These are phyloP conservation scores for Tragelaphus oryx DNA, from an alignment of 2,797 vertebrate species.

Conservation along the genomic window DNA sequence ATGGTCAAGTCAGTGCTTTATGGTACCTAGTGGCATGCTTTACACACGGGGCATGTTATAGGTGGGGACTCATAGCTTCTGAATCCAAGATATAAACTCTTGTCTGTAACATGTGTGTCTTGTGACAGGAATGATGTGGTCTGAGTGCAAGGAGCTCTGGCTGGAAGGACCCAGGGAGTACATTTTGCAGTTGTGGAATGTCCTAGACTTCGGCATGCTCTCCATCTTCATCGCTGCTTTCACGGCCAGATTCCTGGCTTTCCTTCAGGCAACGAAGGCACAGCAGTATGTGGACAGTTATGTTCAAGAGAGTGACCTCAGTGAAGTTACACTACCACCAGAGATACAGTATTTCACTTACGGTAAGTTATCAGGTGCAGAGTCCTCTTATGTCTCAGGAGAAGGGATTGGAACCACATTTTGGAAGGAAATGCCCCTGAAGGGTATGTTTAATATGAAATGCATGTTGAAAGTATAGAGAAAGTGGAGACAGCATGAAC, in stretches of 20 bases:
- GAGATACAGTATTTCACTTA: slow-evolving; percentile 91
- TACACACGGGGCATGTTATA: background rate
- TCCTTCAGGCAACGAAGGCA: slow-evolving; percentile 89
- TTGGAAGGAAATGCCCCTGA: background rate
- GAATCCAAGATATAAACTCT: background rate
- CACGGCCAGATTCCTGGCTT: slow-evolving; percentile 88
- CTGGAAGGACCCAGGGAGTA: slow-evolving; percentile 90
- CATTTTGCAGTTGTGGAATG: slow-evolving; percentile 89
- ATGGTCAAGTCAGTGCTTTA: accelerated
- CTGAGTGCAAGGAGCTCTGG: slow-evolving; percentile 93
- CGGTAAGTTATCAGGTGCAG: slow-evolving; percentile 77
- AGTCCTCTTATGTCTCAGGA: background rate
- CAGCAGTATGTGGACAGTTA: slow-evolving; percentile 90
- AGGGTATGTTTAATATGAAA: background rate
- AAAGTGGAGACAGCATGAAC: background rate
- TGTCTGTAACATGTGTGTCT: background rate
- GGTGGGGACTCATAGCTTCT: background rate
- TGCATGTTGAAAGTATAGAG: background rate
- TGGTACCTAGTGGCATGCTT: background rate
- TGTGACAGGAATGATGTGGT: slow-evolving; percentile 91
- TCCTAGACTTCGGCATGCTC: slow-evolving; percentile 91
- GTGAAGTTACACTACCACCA: slow-evolving; percentile 87
- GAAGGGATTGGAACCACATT: background rate
- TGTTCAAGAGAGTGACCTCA: slow-evolving; percentile 85
- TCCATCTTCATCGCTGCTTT: slow-evolving; percentile 92